Evolutionary conservation across 1,140 invertebrate species (phyloP).

Genomic region (Coboldia fuscipes): DNA sequence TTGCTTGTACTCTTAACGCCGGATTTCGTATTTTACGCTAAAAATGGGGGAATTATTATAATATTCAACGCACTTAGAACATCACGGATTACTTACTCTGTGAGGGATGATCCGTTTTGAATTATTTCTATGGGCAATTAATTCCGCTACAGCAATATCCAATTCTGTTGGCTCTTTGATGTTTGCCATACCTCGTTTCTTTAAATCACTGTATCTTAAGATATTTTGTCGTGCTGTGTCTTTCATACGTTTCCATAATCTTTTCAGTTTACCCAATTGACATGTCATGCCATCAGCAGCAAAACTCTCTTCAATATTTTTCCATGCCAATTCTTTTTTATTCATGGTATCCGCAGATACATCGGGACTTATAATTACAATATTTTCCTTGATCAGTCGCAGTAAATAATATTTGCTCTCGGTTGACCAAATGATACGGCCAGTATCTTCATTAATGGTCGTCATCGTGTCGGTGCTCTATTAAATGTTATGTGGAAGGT

Average conservation of each 20-base stretch:
- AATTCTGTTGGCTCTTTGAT: background rate
- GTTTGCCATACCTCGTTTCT: background rate
- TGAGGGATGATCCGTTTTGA: too few relatives aligned
- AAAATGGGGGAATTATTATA: too few relatives aligned
- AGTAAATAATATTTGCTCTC: background rate
- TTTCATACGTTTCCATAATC: background rate
- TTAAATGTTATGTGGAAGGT: too few relatives aligned
- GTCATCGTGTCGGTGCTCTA: conserved; percentile 1
- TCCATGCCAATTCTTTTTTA: background rate
- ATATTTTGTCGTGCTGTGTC: background rate
- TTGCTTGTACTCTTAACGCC: background rate
- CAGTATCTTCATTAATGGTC: background rate
- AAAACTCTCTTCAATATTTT: background rate
- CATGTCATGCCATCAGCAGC: background rate
- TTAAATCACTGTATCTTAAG: background rate
- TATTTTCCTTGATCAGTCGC: background rate
- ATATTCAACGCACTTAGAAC: too few relatives aligned
- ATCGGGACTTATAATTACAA: background rate
- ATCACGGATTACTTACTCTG: too few relatives aligned
- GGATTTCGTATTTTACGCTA: too few relatives aligned
- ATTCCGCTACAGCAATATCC: background rate
- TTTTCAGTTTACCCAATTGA: background rate
- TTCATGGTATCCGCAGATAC: background rate
- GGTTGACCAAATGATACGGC: background rate
- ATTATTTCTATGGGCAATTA: background rate